Evolutionary conservation across 2,888 invertebrate species (phyloP), one percentile per base, ranked within the genome.

Genomic region (Microplitis manilae): DNA sequence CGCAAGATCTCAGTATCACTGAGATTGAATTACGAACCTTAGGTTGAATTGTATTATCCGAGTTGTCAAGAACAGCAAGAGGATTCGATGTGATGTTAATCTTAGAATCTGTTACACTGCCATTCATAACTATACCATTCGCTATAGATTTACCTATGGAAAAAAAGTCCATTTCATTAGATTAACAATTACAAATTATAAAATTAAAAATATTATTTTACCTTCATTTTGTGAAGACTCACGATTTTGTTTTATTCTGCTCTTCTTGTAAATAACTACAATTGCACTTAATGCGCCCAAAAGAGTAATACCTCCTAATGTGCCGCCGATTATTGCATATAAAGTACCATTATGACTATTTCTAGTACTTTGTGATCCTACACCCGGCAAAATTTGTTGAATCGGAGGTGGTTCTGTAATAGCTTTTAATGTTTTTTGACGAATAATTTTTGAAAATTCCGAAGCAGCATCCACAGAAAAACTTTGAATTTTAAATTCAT

Each of bases 401-500:
- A 86, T 83, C 8, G 84, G 84, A 4, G 83, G 82, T n/a, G 86
- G 83, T 60, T 86, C 86, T 1, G 85, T 83, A 17, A 83, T 78
- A 0, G 82, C 78, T 73, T 87, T 88, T 64, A 83, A 83, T 6
- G 96, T 96, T 86, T 93, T 94, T 72, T 93, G 93, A 69, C 94
- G 93, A 76, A 94, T 91, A 65, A 95, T 94, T 61, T 93, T 92
- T 83, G 96, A 96, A 87, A 96, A 97, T 81, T 96, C 95, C 0
- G 97, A 97, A 0, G 96, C 95, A 0, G 96, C 95, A 74, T 94
- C 95, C 2, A 94, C 93, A 68, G 96, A 97, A 85, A 97, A 98
- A 30, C 96, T 94, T 87, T 97, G 97, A 87, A 98, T 92, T 88
- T 97, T 97, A 85, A 98, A 94, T 86, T 97, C 97, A 88, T 98